Conservation (phyloP, 2,888 invertebrate species). For the Trilocha varians region DNA sequence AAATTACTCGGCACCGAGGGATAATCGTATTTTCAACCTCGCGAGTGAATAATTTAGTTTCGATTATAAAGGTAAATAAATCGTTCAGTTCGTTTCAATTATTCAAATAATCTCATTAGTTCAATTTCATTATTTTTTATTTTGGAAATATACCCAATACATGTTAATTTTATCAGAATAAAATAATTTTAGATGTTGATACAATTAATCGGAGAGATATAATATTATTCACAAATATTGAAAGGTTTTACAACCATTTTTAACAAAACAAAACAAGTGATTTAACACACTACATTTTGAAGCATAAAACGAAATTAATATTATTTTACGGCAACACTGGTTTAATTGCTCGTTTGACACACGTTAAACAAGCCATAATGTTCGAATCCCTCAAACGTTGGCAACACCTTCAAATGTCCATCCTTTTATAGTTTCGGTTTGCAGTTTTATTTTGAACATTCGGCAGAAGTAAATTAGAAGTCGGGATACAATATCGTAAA, state of each 20-base stretch:
- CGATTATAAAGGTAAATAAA: conserved; percentile 50
- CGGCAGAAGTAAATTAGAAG: conserved; percentile 63
- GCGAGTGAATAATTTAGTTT: conserved; percentile 54
- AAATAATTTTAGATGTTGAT: no score
- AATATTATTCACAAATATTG: no score
- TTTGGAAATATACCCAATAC: no score
- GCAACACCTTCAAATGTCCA: conserved; percentile 51
- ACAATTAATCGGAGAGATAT: no score
- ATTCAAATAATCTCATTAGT: conserved; percentile 26
- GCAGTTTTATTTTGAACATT: conserved; percentile 51
- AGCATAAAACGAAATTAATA: conserved; percentile 49
- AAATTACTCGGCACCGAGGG: conserved; percentile 54
- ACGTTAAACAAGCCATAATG: conserved; percentile 51
- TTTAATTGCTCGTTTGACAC: conserved; percentile 71
- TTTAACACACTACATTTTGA: conserved; percentile 23
- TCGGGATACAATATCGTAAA: conserved; percentile 63
- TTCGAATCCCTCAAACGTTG: conserved; percentile 56
- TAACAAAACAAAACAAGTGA: conserved; percentile 20
- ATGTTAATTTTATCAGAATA: no score
- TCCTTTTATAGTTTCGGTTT: conserved; percentile 55
- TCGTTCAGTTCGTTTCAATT: conserved; percentile 29
- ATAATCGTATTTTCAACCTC: conserved; percentile 49
- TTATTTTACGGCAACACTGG: conserved; percentile 58
- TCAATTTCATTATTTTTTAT: no score
- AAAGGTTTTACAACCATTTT: no score